Evolutionary conservation across 2,797 vertebrate genomes (phyloP), one percentile per base, ranked within the genome.

Genomic region (Karalla daura): DNA sequence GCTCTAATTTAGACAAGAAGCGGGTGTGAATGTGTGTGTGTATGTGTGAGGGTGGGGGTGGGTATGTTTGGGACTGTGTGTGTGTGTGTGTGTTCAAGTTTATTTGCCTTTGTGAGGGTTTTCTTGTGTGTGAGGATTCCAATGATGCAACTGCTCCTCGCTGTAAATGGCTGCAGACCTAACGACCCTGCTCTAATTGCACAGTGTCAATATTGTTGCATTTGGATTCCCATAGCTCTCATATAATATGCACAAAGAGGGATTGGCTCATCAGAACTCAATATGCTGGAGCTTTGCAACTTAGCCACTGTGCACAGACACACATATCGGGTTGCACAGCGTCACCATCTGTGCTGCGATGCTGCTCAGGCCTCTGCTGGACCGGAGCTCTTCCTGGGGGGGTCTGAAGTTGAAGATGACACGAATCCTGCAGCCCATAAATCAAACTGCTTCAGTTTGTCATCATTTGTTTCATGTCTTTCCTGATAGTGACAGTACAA

Each of bases 161-260:
- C 51, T 70, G 53, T n/a, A 75, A 90, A 86, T 63, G 74, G 80
- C 70, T 56, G 51, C 80, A 81, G 86, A 87, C 86, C 85, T 89
- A 90, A 92, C 79, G 90, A 91, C 88, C 88, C 87, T 74, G 9
- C 86, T 85, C 79, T 91, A 90, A 92, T 93, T 92, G 88, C 91
- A 89, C 70, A 70, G 74, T 88, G 90, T 92, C 93, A 93, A 93
- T 94, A 93, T 89, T 91, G 91, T 91, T 89, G 86, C 85, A 86
- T 93, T 92, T 90, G 76, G 70, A 92, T 82, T 93, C 89, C 89
- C 86, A 86, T 49, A 81, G 88, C 88, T 81, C 83, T 87, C 72
- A 82, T 89, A 83, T 80, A 87, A 91, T 79, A 88, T 85, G 71
- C 87, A 87, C 76, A 73, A 41, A 75, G 76, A 79, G 60, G 68